Evolutionary conservation across 2,797 vertebrate species (phyloP), one percentile per base, ranked within the genome.

Genomic region (Bryconaethiops microstoma): DNA sequence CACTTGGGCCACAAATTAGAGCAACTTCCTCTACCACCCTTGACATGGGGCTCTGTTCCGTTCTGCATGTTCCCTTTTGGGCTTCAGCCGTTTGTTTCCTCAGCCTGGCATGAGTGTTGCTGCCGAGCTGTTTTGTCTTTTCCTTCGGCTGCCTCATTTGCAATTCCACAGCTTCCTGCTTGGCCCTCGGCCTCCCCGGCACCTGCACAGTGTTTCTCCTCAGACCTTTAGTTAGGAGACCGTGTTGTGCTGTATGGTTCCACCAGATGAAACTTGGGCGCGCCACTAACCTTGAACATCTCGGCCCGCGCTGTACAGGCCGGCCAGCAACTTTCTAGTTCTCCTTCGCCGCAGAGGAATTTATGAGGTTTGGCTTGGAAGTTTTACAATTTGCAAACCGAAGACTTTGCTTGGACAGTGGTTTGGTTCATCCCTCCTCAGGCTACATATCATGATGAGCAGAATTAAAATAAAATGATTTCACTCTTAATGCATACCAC

Each of bases 111-210:
- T 39, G 62, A 52, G 87, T 84, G 87, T 82, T 91, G 83, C 74
- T 69, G 10, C 86, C 86, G 90, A 88, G 89, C 86, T 88, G 88
- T 86, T 89, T 84, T 78, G 57, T 42, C 68, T 72, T 13, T 59
- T n/a, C 48, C 45, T 79, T 57, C 23, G 10, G 25, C 45, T 74
- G 69, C 63, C 78, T 64, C 21, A 54, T 67, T 80, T 63, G 71
- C 62, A 54, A 40, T 80, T 86, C 87, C 89, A 40, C 29, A 87
- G 78, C 86, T 81, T 91, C 85, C 86, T 87, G 71, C 71, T 57
- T n/a, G 40, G 17, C 25, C 70, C 29, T 54, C 70, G 57, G 6
- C 29, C 39, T 57, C 70, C 12, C 21, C 8, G 14, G 67, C 19
- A 70, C 48, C 21, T 25, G 48, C 69, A 29, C 48, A 29, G 48